Base-by-base conservation (phyloP, 2,113 vertebrate genomes). In the Oryzias woworae region DNA sequence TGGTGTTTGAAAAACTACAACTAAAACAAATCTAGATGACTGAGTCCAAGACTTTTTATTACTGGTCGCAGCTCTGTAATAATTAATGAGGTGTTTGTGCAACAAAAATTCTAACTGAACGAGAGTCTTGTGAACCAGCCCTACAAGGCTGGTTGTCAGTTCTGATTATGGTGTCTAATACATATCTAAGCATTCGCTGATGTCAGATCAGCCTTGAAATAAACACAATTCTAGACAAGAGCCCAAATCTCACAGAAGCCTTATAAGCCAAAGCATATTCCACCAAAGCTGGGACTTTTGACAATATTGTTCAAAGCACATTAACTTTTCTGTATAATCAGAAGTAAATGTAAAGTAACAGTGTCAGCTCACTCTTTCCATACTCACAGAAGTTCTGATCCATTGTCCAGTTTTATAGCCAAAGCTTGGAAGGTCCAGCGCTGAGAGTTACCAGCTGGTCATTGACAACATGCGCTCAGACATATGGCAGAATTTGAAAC, bases 401-500 rank as follows among this genome's bases (percentile, higher is more conserved):
- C 66, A 20, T 58, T 53, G 54, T 47, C 54, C 48, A 53, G 61
- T 10, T 2, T 46, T 24, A 0, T 28, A 16, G 31, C 63, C 69
- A 75, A 60, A 76, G 67, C 78, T 58, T 65, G 74, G 75, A 67
- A 36, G 69, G 67, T 77, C 8, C 45, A 2, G 59, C 23, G 28
- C 75, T 83, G 77, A 86, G 62, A 51, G 64, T 66, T 84, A 75
- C 68, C 83, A 87, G 88, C 83, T 84, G 84, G 63, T 62, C 23
- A 53, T 64, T 56, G 54, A 46, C 59, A 87, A 80, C 74, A 84
- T 73, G 79, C 81, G 81, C 76, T 69, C 28, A 51, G 84, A 83
- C 86, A 86, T 85, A 87, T 88, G 87, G 83, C 71, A 75, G 63
- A 81, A 72, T 83, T 81, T 81, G 67, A 71, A 80, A 69, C 65